A percentile compares a stretch with the other conserved stretches of the same genome.
Conservation (phyloP, 2,888 invertebrate species). For the Nebria salina region DNA sequence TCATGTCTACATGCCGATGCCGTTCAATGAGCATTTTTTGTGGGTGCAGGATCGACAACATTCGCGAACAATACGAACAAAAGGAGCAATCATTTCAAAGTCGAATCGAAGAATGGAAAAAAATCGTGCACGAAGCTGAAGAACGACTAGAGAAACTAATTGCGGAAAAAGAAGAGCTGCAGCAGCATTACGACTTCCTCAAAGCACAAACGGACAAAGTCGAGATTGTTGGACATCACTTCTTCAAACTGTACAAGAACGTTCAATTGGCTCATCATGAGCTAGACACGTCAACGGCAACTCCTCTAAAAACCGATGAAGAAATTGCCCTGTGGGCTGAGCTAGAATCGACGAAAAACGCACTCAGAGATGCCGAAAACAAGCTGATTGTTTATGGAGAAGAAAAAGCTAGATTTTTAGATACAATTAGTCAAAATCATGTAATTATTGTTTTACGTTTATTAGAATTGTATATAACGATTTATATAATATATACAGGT, state of each 20-base stretch:
- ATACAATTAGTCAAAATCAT: conserved; percentile 26
- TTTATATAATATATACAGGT: conserved; percentile 3
- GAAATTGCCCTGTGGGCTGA: conserved; percentile 35
- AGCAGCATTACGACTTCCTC: conserved; percentile 4
- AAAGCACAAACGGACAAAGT: conserved; percentile 15
- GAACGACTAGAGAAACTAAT: not conserved
- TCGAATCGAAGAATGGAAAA: conserved; percentile 7
- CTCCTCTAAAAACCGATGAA: conserved; percentile 12
- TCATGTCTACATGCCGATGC: not conserved
- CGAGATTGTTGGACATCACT: not conserved
- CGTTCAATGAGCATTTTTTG: conserved; percentile 32
- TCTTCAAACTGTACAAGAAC: not conserved
- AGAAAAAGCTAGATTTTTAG: conserved; percentile 38
- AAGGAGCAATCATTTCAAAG: not conserved
- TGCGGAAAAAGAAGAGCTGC: not conserved
- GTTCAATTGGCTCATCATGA: not conserved
- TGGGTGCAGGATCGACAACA: conserved; percentile 23
- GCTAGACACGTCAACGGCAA: too few relatives aligned
- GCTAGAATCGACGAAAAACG: conserved; percentile 27
- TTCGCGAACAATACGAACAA: not conserved
- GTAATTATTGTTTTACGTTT: conserved; percentile 9
- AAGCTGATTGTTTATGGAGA: conserved; percentile 26
- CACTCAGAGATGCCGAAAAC: conserved; percentile 31
- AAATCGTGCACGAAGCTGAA: not conserved
- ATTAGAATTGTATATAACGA: conserved; percentile 9